Evolutionary conservation across 2,888 invertebrate genomes (phyloP).

Genomic region (Liopterus haemorrhoidalis): DNA sequence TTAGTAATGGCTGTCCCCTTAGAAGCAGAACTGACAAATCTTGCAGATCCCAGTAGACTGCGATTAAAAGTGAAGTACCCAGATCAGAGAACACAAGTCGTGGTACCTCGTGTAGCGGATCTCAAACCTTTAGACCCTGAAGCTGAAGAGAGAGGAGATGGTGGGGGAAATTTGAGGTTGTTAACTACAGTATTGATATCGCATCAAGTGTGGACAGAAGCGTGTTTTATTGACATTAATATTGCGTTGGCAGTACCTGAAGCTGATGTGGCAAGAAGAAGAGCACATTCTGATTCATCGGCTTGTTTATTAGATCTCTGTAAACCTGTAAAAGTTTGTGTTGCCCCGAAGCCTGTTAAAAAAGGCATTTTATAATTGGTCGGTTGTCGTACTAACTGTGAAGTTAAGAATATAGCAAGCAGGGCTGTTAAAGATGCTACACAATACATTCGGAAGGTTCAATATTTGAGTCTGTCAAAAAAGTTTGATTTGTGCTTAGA

Average conservation of each 20-base stretch:
- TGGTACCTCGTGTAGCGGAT: constrained; percentile 72
- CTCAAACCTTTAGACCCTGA: constrained; percentile 62
- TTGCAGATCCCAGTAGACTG: constrained; percentile 66
- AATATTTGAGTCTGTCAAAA: too few species aligned
- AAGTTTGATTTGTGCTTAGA: too few species aligned
- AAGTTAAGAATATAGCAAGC: too few species aligned
- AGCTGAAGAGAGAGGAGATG: constrained; percentile 48
- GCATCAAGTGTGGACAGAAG: constrained; percentile 88
- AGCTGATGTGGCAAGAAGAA: constrained; percentile 46
- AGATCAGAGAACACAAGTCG: constrained; percentile 80
- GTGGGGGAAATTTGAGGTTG: constrained; percentile 60
- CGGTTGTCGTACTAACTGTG: too few species aligned
- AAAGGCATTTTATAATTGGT: constrained; percentile 59
- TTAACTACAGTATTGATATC: constrained; percentile 84
- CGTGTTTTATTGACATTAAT: constrained; percentile 80
- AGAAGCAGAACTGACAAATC: constrained; percentile 78
- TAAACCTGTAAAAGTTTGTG: constrained; percentile 77
- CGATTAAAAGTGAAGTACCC: constrained; percentile 86
- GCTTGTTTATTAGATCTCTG: constrained; percentile 70
- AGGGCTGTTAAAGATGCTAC: too few species aligned
- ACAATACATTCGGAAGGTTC: too few species aligned
- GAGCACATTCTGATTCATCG: constrained; percentile 44
- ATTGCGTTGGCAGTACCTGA: constrained; percentile 72
- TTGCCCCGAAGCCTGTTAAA: constrained; percentile 84
- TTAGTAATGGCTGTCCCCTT: constrained; percentile 80